Conservation (phyloP, 2,113 vertebrate genomes). For the Zosterops pallidus region DNA sequence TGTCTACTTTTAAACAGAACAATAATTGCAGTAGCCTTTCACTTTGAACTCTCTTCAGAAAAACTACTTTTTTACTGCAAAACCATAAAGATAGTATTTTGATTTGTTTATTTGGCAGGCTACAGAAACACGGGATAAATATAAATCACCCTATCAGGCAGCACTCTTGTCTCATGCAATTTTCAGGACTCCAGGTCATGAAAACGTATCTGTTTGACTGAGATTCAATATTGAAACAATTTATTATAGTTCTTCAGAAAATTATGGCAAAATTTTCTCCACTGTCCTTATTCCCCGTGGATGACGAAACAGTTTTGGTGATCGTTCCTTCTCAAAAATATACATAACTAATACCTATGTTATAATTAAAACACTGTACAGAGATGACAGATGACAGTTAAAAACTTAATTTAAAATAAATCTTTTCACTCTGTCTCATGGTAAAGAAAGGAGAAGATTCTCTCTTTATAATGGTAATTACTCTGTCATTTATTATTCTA, state of each 20-base stretch:
- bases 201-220: constrained; percentile 64
- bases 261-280: constrained; percentile 68
- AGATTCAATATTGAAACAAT: constrained; percentile 72
- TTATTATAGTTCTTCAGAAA: constrained; percentile 70
- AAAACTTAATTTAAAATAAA: constrained; percentile 99
- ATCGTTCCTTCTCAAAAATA: constrained; percentile 85
- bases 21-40: constrained; percentile 33
- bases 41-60: constrained; percentile 4
- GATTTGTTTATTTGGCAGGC: constrained; percentile 50
- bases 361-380: constrained; percentile 98
- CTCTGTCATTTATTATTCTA: constrained; percentile 99
- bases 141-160: constrained; percentile 16
- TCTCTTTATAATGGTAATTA: constrained; percentile 99
- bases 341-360: constrained; percentile 96
- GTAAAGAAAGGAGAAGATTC: constrained; percentile 99
- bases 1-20: constrained; percentile 33
- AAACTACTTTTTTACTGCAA: constrained; percentile 37
- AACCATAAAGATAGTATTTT: constrained; percentile 30
- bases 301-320: constrained; percentile 82
- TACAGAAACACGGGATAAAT: constrained; percentile 37
- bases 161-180: constrained; percentile 55
- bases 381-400: constrained; percentile 99
- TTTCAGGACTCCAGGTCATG: constrained; percentile 46
- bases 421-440: constrained; percentile 99
- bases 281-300: constrained; percentile 43